Conservation (phyloP, 2,113 vertebrate genomes). For the Myxocyprinus asiaticus region DNA sequence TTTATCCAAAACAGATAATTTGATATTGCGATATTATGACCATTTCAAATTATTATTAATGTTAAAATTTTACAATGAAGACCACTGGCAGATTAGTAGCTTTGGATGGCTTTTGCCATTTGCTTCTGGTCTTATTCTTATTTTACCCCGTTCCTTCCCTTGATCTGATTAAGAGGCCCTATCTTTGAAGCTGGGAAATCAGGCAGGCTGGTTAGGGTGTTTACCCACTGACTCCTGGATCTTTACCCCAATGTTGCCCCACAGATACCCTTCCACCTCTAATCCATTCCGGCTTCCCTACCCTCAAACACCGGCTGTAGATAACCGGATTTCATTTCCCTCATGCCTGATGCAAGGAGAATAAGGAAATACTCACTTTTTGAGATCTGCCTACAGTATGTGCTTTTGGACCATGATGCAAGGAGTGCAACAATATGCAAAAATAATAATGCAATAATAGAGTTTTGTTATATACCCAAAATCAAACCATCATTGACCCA, state of each 20-base stretch:
- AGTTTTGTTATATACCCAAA: too few species aligned
- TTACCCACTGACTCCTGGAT: constrained; percentile 42
- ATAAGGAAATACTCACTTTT: neutral
- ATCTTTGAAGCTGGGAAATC: constrained; percentile 41
- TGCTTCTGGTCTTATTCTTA: too few species aligned
- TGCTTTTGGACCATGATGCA: too few species aligned
- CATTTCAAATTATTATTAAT: neutral
- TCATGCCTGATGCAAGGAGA: neutral
- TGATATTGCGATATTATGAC: neutral
- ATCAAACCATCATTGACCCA: too few species aligned
- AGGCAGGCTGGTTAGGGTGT: constrained; percentile 10
- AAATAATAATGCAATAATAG: too few species aligned
- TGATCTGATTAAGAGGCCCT: neutral
- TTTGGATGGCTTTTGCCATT: too few species aligned
- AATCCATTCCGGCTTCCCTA: constrained; percentile 40
- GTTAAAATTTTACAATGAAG: neutral
- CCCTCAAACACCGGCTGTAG: constrained; percentile 4
- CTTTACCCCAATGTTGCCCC: constrained; percentile 43
- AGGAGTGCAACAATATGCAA: too few species aligned
- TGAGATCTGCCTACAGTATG: neutral
- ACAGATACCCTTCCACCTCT: constrained; percentile 27
- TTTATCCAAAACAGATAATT: neutral
- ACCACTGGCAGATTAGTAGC: too few species aligned
- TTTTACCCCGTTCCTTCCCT: too few species aligned
- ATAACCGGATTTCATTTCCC: constrained; percentile 29